These are phyloP conservation scores for Andrena chrysosceles DNA, from an alignment of 2,888 invertebrate genomes.

Conservation along the genomic window DNA sequence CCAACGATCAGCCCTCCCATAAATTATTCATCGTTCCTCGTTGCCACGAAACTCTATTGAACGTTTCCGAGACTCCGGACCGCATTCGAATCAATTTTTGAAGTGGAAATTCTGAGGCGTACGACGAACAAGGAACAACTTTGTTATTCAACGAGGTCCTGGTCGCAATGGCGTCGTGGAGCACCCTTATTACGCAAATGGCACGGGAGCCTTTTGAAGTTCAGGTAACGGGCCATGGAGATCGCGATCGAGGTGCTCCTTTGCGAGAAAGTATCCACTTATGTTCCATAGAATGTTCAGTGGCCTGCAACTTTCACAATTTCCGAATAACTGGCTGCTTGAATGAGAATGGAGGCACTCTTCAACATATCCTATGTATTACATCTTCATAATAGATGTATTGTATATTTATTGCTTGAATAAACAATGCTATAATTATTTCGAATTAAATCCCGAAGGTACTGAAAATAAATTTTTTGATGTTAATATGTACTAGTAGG, in stretches of 20 bases:
- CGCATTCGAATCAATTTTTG: neutral
- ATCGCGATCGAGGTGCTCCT: neutral
- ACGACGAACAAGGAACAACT: neutral
- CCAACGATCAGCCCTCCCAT: neutral
- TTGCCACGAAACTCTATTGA: neutral
- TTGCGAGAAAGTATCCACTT: neutral
- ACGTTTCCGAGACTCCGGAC: neutral
- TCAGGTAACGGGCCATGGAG: neutral
- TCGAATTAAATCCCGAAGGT: too few relatives aligned
- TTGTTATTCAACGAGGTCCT: constrained; percentile 4
- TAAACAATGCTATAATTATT: neutral
- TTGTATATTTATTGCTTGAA: neutral
- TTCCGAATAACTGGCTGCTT: neutral
- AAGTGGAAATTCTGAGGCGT: neutral
- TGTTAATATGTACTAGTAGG: too few relatives aligned
- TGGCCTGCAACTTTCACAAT: neutral
- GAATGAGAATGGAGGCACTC: neutral
- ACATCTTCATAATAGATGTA: neutral
- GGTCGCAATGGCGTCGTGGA: neutral
- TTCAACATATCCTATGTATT: too few relatives aligned
- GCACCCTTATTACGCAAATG: neutral
- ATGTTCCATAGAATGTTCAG: neutral
- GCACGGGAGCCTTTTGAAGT: neutral
- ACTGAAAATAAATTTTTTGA: too few relatives aligned
- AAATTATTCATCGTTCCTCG: constrained; percentile 7